Evolutionary conservation across 2,113 vertebrate species (phyloP).

Genomic region (Sebastes fasciatus): DNA sequence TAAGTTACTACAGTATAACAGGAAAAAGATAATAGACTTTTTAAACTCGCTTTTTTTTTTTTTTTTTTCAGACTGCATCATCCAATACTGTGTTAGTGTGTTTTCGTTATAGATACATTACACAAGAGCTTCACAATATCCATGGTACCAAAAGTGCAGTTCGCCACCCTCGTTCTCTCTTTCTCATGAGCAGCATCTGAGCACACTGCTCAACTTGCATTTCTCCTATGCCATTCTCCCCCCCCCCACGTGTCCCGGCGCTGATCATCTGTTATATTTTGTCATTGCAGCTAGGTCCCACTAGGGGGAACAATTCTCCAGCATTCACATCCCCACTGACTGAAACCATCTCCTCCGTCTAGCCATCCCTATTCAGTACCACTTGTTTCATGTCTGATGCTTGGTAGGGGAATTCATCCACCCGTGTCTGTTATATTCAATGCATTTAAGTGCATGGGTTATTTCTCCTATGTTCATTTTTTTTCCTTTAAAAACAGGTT

Average conservation of each 20-base stretch:
- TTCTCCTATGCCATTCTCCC: conserved; percentile 49
- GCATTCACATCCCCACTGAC: conserved; percentile 47
- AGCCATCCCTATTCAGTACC: conserved; percentile 68
- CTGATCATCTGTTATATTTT: conserved; percentile 46
- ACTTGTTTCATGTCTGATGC: conserved; percentile 64
- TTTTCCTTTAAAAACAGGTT: conserved; percentile 11
- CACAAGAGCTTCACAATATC: conserved; percentile 80
- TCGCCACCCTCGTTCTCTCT: conserved; percentile 66
- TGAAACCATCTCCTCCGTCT: conserved; percentile 27
- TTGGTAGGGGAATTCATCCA: conserved; percentile 56
- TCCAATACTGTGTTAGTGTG: conserved; percentile 84
- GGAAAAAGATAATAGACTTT: conserved; percentile 73
- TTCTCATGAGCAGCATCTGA: conserved; percentile 76
- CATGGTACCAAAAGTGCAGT: conserved; percentile 87
- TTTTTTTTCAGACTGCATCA: conserved; percentile 76
- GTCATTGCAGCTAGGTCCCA: conserved; percentile 70
- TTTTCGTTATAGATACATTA: conserved; percentile 80
- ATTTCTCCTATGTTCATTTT: conserved; percentile 74
- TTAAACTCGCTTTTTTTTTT: conserved; percentile 57
- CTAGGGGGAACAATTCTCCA: conserved; percentile 71
- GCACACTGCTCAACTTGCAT: conserved; percentile 76
- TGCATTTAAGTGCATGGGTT: conserved; percentile 79
- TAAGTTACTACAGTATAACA: conserved; percentile 81
- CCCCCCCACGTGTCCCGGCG: background rate
- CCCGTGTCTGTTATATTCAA: conserved; percentile 71